Conservation (phyloP, 2,797 vertebrate genomes). For the Myotis planiceps region DNA sequence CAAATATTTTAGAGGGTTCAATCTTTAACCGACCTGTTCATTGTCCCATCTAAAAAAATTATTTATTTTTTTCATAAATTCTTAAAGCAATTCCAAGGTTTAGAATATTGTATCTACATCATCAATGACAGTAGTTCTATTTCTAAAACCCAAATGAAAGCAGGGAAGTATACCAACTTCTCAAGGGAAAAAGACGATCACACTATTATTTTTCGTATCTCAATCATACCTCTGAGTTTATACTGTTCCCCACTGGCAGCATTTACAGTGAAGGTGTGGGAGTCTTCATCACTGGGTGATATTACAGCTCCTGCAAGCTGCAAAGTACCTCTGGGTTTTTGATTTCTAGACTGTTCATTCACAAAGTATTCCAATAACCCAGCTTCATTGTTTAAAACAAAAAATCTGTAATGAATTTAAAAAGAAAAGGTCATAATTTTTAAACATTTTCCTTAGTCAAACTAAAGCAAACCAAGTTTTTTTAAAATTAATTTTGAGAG, state of each 20-base stretch:
- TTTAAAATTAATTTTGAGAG: background rate
- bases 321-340: slow-evolving; percentile 96
- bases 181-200: slow-evolving; percentile 65
- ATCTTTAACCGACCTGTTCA: background rate
- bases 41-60: background rate
- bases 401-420: slow-evolving; percentile 90
- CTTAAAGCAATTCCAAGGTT: slow-evolving; percentile 25
- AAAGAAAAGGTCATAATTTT: slow-evolving; percentile 7
- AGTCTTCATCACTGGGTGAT: slow-evolving; percentile 99
- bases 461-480: slow-evolving; percentile 43
- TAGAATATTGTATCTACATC: background rate
- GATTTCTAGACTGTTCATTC: slow-evolving; percentile 95
- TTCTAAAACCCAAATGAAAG: slow-evolving; percentile 16
- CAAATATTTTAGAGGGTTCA: background rate
- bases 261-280: slow-evolving; percentile 98
- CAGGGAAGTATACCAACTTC: slow-evolving; percentile 45
- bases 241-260: slow-evolving; percentile 99
- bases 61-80: background rate
- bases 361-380: slow-evolving; percentile 98
- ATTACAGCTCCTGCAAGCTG: slow-evolving; percentile 97
- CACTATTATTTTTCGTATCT: background rate
- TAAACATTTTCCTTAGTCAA: slow-evolving; percentile 11
- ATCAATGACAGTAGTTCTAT: background rate
- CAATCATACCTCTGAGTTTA: slow-evolving; percentile 94
- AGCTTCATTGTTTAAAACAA: slow-evolving; percentile 97